phyloP scores from a whole-genome alignment of 2,888 invertebrate genomes.

The Leptogaster cylindrica region DNA sequence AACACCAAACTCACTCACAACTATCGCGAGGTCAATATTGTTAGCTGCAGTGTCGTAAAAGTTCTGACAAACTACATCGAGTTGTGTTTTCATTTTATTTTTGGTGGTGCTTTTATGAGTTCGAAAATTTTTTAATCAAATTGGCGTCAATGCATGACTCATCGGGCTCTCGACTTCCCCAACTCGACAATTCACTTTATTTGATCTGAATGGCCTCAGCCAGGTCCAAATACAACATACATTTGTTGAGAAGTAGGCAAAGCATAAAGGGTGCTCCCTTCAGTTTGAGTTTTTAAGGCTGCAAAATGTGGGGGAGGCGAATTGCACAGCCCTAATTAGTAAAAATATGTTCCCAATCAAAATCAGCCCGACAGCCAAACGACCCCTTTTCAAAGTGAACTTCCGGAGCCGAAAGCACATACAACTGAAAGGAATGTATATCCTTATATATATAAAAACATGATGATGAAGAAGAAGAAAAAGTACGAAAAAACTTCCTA shows the following conservation, averaged over 20 bases:
- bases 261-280: too few species aligned
- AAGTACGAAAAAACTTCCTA: neutral
- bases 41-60: too few species aligned
- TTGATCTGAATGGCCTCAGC: too few species aligned
- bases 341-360: conserved; percentile 21
- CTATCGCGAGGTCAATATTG: too few species aligned
- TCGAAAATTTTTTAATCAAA: conserved; percentile 1
- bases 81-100: too few species aligned
- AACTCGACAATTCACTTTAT: too few species aligned
- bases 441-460: neutral
- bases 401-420: conserved; percentile 5
- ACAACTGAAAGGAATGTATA: neutral
- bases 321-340: conserved; percentile 11
- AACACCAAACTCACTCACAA: too few species aligned
- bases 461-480: neutral
- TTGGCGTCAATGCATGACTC: conserved; percentile 12
- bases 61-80: too few species aligned
- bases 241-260: too few species aligned
- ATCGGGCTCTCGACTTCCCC: too few species aligned
- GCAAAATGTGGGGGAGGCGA: neutral
- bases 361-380: conserved; percentile 13
- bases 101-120: neutral
- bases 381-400: conserved; percentile 21
- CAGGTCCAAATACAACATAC: too few species aligned
- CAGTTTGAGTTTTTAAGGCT: too few species aligned